Conservation (phyloP, 2,888 invertebrate species). For the Perdita meconis region DNA sequence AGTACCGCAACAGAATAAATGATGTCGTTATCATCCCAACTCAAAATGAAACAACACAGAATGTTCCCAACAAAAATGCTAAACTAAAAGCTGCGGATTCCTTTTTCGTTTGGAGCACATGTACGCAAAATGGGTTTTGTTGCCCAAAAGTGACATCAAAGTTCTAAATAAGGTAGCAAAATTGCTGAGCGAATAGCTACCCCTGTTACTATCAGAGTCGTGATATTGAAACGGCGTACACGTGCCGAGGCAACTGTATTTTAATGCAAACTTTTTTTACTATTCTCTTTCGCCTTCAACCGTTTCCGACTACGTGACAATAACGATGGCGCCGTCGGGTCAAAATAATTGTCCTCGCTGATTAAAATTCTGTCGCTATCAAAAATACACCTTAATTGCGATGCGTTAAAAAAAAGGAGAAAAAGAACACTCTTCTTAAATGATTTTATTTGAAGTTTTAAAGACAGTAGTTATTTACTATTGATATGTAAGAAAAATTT, state of each 20-base stretch:
- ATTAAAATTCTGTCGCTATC: slow-evolving; percentile 32
- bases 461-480: no score
- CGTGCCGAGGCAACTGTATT: slow-evolving; percentile 26
- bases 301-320: slow-evolving; percentile 34
- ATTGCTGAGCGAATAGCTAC: slow-evolving; percentile 47
- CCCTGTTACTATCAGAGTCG: slow-evolving; percentile 27
- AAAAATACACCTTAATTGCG: slow-evolving; percentile 33
- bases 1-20: no score
- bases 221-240: slow-evolving; percentile 34
- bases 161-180: slow-evolving; percentile 56
- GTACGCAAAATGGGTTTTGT: slow-evolving; percentile 34
- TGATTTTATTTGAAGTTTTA: no score
- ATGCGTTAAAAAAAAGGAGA: neutral
- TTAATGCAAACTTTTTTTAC: slow-evolving; percentile 23
- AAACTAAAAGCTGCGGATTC: slow-evolving; percentile 49
- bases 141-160: slow-evolving; percentile 61
- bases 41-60: slow-evolving; percentile 19
- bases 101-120: slow-evolving; percentile 32
- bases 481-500: no score
- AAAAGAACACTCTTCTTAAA: no score
- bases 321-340: slow-evolving; percentile 5
- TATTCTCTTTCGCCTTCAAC: slow-evolving; percentile 12
- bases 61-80: slow-evolving; percentile 17
- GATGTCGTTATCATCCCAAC: no score
- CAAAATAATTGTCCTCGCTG: slow-evolving; percentile 26